Evolutionary conservation across 2,888 invertebrate species (phyloP), one percentile per base, ranked within the genome.

Genomic region (Sesia bembeciformis): DNA sequence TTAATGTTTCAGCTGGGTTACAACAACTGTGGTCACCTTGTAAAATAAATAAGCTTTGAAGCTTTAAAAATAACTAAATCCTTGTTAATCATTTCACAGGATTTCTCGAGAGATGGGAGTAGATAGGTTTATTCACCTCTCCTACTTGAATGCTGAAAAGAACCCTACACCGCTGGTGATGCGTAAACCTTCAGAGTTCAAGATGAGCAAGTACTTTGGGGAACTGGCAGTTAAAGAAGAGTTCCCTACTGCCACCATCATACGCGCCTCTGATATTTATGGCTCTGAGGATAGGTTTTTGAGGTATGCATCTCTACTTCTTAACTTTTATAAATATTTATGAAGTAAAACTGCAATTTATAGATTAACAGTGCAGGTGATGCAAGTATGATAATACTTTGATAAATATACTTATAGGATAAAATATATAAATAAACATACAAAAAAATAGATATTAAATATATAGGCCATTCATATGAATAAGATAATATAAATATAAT

Each of bases 161-260:
- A 78, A 94, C 52, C 97, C 97, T 4, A 83, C 88, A 77, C 91
- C 93, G 7, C 79, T 94, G 57, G 81, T 95, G 46, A 62, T 95
- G 53, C 87, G 90, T 55, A 91, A 90, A n/a, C 97, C 97, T 5
- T 97, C 97, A 1, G 81, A 91, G 69, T 96, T 92, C 76, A 91
- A 96, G 62, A 90, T 91, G 56, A 93, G 94, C 66, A 98, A 98
- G 90, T 95, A 91, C 75, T 79, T 84, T 55, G 98, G 99, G 7
- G 99, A 99, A 81, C 70, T 90, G 64, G 98, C 96, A n/a, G 97
- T 99, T 0, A 91, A 91, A 53, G 94, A 97, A 68, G 98, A 98
- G 78, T 99, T 98, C 81, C 99, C 99, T 0, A 94, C 96, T 54
- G 99, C 98, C 4, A 97, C 96, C 1, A 96, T 99, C 59, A 91